These are phyloP conservation scores for Pristionchus pacificus DNA, from an alignment of 1,140 invertebrate genomes.

Conservation along the genomic window DNA sequence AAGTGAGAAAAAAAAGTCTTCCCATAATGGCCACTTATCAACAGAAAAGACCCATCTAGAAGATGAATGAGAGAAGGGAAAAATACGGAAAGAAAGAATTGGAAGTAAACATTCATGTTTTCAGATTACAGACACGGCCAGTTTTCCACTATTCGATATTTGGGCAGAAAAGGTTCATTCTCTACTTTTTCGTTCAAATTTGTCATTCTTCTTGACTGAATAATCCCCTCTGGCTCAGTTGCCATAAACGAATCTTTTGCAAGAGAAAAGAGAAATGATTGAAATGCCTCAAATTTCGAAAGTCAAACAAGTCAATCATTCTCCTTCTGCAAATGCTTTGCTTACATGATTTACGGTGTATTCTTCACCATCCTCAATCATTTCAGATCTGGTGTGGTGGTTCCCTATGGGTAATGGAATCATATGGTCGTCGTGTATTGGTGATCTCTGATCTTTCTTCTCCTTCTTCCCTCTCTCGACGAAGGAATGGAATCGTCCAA, in stretches of 20 bases:
- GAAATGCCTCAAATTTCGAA: not conserved
- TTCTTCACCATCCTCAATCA: too few species aligned
- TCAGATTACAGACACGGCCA: slow-evolving; percentile 14
- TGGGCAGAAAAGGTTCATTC: slow-evolving; percentile 9
- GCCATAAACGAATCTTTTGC: too few species aligned
- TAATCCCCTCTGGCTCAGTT: too few species aligned
- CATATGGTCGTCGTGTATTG: slow-evolving; percentile 8
- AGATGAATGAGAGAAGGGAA: not conserved
- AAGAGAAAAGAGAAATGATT: too few species aligned
- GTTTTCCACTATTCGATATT: slow-evolving; percentile 14
- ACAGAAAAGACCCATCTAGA: slow-evolving; percentile 4
- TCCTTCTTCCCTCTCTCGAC: slow-evolving; percentile 8
- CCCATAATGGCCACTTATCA: not conserved
- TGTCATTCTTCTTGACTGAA: too few species aligned
- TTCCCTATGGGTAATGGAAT: slow-evolving; percentile 6
- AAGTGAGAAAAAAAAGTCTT: not conserved
- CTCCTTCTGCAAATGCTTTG: too few species aligned
- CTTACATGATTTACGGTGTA: too few species aligned
- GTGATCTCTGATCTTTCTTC: not conserved
- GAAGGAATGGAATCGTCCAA: not conserved
- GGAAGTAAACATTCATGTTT: not conserved
- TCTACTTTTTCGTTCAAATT: too few species aligned
- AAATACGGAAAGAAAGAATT: not conserved
- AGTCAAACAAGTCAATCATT: too few species aligned
- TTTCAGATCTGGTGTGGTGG: not conserved